Conservation (phyloP, 2,888 invertebrate species). For the Nymphalis urticae region DNA sequence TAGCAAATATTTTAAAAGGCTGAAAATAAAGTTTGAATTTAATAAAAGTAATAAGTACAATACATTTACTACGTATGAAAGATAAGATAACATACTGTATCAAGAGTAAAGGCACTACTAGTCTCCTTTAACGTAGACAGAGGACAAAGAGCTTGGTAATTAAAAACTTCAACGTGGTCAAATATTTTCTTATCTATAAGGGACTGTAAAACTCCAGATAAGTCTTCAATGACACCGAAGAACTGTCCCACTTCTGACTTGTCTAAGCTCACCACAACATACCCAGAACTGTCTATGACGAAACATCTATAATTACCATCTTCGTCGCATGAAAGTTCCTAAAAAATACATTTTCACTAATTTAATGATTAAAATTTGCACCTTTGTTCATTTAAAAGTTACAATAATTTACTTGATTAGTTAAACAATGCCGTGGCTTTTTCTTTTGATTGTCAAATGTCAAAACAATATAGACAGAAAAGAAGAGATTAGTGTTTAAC, state of each 20-base stretch:
- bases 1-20: conserved; percentile 62
- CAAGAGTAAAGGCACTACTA: conserved; percentile 57
- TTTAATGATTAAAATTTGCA: too few species aligned
- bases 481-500: too few species aligned
- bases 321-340: conserved; percentile 70
- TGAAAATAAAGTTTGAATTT: conserved; percentile 44
- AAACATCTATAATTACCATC: conserved; percentile 87
- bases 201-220: conserved; percentile 88
- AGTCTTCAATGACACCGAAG: conserved; percentile 87
- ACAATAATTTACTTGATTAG: too few species aligned
- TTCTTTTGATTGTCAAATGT: too few species aligned
- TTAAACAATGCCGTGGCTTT: too few species aligned
- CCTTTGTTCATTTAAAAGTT: too few species aligned
- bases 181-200: conserved; percentile 88
- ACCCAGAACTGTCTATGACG: conserved; percentile 95
- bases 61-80: not conserved
- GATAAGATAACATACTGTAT: conserved; percentile 49
- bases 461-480: too few species aligned
- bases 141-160: conserved; percentile 91
- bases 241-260: conserved; percentile 88
- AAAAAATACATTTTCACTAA: not conserved
- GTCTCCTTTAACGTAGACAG: conserved; percentile 46
- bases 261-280: conserved; percentile 87
- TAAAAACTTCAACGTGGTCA: conserved; percentile 88
- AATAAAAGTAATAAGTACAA: not conserved